These are phyloP conservation scores for Tolypeutes matacus DNA, from an alignment of 2,797 vertebrate species.

Conservation along the genomic window DNA sequence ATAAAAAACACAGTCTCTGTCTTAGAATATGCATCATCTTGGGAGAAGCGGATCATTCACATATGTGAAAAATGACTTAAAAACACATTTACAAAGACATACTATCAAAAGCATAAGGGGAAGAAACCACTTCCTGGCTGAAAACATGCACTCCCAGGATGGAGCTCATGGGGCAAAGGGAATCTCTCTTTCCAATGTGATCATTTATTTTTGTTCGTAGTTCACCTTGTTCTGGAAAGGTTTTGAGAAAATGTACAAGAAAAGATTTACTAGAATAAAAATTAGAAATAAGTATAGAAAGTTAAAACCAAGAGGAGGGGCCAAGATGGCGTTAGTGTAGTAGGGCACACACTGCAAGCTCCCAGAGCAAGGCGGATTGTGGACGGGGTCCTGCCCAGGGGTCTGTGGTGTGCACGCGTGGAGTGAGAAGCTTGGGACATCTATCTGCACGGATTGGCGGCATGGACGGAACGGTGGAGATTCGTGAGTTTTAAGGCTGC, in stretches of 20 bases:
- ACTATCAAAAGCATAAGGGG: conserved; percentile 43
- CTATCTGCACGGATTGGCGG: too few species aligned
- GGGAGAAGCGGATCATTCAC: conserved; percentile 49
- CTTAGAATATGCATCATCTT: conserved; percentile 51
- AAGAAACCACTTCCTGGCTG: conserved; percentile 41
- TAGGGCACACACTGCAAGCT: too few species aligned
- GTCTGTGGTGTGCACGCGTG: too few species aligned
- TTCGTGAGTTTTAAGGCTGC: too few species aligned
- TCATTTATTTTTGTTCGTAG: not conserved
- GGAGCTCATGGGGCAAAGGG: not conserved
- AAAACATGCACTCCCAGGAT: rapidly evolving
- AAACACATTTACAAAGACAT: conserved; percentile 64
- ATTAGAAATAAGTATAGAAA: not conserved
- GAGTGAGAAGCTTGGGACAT: too few species aligned
- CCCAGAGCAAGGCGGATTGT: too few species aligned
- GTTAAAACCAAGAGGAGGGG: not conserved
- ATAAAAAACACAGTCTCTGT: conserved; percentile 55
- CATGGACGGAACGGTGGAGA: too few species aligned
- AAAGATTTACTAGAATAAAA: not conserved
- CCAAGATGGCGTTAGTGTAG: too few species aligned
- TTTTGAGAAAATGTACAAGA: not conserved
- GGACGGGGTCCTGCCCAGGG: too few species aligned
- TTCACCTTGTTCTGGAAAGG: not conserved
- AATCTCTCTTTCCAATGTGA: not conserved
- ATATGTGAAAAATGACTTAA: conserved; percentile 66